Percentiles rank a stretch among this genome's conserved stretches.
phyloP scores from a whole-genome alignment of 2,797 vertebrate genomes.

The Sebastes matsubarae region DNA sequence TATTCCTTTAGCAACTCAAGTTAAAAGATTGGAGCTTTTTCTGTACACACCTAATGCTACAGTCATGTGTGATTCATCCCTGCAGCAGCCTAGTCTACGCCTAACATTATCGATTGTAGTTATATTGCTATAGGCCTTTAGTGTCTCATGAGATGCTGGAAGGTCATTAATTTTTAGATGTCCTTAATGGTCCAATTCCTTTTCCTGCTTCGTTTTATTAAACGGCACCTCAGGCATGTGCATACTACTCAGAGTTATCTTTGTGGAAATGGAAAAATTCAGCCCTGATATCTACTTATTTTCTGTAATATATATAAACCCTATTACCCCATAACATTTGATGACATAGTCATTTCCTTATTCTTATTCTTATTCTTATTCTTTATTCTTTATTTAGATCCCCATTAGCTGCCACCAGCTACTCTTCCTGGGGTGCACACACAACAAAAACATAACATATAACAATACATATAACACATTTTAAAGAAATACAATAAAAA shows the following conservation, averaged over 20 bases:
- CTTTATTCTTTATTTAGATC: no score
- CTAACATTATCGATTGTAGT: slow-evolving; percentile 50
- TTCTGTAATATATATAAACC: background rate
- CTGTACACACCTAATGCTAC: slow-evolving; percentile 13
- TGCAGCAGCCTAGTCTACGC: slow-evolving; percentile 53
- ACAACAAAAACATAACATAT: no score
- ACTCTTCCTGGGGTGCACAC: no score
- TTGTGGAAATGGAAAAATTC: slow-evolving; percentile 15
- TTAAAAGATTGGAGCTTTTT: background rate
- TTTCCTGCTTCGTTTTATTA: slow-evolving; percentile 23
- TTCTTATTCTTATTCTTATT: no score
- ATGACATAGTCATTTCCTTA: background rate
- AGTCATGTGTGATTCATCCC: slow-evolving; percentile 48
- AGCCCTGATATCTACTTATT: slow-evolving; percentile 1
- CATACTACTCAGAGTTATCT: background rate
- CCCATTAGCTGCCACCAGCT: no score
- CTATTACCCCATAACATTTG: background rate
- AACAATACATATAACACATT: no score
- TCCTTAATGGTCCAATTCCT: slow-evolving; percentile 10
- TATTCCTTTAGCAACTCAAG: background rate
- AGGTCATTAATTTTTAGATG: slow-evolving; percentile 42
- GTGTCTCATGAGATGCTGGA: slow-evolving; percentile 19
- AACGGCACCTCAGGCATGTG: slow-evolving; percentile 10
- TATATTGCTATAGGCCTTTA: slow-evolving; percentile 41
- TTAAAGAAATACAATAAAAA: no score